Evolutionary conservation across 1,140 invertebrate genomes (phyloP).

Genomic region (Anoplophora glabripennis): DNA sequence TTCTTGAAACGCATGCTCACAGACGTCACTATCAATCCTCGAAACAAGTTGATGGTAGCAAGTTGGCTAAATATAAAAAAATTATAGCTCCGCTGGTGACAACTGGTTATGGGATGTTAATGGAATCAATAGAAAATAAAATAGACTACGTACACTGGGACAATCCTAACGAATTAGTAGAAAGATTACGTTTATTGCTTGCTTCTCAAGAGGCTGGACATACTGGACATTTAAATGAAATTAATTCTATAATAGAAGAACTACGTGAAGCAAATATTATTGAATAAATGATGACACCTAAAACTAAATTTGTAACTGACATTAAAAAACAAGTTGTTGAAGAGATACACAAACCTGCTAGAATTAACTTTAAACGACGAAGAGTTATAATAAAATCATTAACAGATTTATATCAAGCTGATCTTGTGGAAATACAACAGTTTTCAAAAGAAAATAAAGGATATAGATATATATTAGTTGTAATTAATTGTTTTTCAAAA

Average conservation of each 20-base stretch:
- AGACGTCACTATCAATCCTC: too few species aligned
- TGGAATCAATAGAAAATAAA: slow-evolving; percentile 5
- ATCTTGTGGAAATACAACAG: neutral
- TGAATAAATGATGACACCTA: slow-evolving; percentile 1
- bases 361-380: neutral
- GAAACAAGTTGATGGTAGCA: too few species aligned
- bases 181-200: slow-evolving; percentile 29
- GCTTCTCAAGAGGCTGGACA: slow-evolving; percentile 43
- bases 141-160: slow-evolving; percentile 44
- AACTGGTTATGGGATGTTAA: too few species aligned
- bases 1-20: too few species aligned
- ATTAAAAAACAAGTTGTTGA: neutral
- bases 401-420: neutral
- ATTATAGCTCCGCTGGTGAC: too few species aligned
- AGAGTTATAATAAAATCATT: neutral
- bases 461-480: slow-evolving; percentile 33
- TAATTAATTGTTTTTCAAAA: slow-evolving; percentile 40
- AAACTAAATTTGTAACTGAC: too few species aligned
- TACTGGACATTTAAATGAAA: slow-evolving; percentile 45
- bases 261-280: slow-evolving; percentile 24
- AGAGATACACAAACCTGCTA: neutral
- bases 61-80: too few species aligned
- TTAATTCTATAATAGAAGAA: slow-evolving; percentile 46
- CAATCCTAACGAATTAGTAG: slow-evolving; percentile 44
- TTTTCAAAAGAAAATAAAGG: slow-evolving; percentile 29